Base-by-base conservation (phyloP, 2,797 vertebrate genomes). In the Semotilus atromaculatus region DNA sequence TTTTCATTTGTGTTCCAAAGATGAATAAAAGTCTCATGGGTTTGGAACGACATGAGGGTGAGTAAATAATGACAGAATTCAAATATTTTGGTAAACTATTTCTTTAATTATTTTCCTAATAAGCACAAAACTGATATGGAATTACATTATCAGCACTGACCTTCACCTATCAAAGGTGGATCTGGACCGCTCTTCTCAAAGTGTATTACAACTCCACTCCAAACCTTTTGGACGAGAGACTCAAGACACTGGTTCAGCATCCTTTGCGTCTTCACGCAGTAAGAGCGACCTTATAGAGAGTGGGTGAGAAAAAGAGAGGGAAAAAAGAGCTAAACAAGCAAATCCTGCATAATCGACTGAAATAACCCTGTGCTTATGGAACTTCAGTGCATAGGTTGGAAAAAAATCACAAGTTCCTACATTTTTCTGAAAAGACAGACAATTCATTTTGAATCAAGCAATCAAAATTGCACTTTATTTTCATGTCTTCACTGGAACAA, bases 181-280 rank as follows among this genome's bases (percentile, higher is more conserved):
- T 99, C 97, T 92, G 97, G 97, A 71, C 98, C 98, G 0, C 97
- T 97, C 93, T 99, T 99, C 94, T 99, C 98, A 91, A 99, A 99
- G 92, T 99, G 97, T 87, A 99, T 97, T 80, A 99, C 98, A 62
- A 99, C 97, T 75, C 98, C 98, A 87, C 98, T 99, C 91, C 97
- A 97, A 86, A 99, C 96, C 92, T 99, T 99, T 93, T 99, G 98
- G 89, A 99, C 98, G 91, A 99, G 90, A 83, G 98, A 99, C 92
- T 99, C 98, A 88, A 99, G 93, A 94, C 98, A 99, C 88, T 99
- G 98, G 92, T 98, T 99, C 88, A 99, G 93, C 97, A 98, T 98
- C 93, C 97, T 95, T 88, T 98, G 98, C 29, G 97, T 98, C 89
- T 96, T 95, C 86, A 99, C 97, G 4, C 97, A 99, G 92, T 99